These are phyloP conservation scores for Peromyscus leucopus DNA, from an alignment of 2,113 vertebrate species.

Conservation along the genomic window DNA sequence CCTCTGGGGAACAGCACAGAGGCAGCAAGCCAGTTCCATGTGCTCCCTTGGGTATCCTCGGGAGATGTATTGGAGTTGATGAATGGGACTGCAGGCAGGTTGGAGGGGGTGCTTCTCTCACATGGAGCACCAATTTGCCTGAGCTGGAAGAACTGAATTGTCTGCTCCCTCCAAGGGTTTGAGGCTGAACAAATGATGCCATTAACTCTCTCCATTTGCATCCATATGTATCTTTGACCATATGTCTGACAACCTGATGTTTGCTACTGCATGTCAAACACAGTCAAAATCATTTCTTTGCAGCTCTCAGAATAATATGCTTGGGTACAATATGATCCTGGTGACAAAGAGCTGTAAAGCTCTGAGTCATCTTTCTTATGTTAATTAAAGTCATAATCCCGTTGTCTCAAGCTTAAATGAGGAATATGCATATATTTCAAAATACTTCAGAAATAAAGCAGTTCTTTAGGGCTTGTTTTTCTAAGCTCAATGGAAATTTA, in stretches of 20 bases:
- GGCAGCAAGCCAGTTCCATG: background rate
- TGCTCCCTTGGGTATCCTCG: background rate
- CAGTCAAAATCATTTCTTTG: constrained; percentile 19
- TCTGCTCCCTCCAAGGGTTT: background rate
- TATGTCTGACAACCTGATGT: constrained; percentile 16
- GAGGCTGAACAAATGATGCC: constrained; percentile 51
- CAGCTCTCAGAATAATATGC: constrained; percentile 63
- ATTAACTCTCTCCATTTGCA: constrained; percentile 12
- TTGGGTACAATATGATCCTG: constrained; percentile 46
- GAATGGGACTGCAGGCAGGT: background rate
- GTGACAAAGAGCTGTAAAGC: constrained; percentile 68
- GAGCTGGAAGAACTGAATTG: constrained; percentile 17
- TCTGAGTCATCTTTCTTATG: constrained; percentile 71
- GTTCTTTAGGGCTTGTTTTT: constrained; percentile 59
- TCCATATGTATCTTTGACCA: background rate
- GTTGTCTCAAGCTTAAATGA: constrained; percentile 56
- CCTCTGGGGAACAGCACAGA: background rate
- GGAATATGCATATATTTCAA: constrained; percentile 60
- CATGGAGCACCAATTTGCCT: background rate
- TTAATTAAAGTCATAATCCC: constrained; percentile 73
- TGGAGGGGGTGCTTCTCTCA: background rate
- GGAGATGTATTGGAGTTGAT: background rate
- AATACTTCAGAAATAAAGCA: constrained; percentile 59
- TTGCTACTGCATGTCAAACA: constrained; percentile 32
- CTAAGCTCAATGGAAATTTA: constrained; percentile 54